Conservation (phyloP, 1,140 invertebrate species). For the Hyles euphorbiae region DNA sequence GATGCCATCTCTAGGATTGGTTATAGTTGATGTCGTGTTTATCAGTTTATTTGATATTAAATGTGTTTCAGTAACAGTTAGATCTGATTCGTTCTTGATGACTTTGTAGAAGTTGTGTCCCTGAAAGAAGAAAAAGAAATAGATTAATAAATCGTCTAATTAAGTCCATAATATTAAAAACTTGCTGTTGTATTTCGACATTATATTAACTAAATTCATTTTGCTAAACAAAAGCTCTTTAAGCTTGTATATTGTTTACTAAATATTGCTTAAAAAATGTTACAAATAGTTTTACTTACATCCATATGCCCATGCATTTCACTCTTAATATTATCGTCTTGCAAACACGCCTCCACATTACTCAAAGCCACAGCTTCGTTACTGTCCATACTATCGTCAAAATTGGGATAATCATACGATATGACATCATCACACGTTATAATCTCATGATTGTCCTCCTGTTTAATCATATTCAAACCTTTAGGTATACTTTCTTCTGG, state of each 20-base stretch:
- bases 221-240: too few species aligned
- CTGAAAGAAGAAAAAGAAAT: slow-evolving; percentile 22
- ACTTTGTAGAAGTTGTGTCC: slow-evolving; percentile 27
- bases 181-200: background rate
- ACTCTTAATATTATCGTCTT: slow-evolving; percentile 48
- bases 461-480: background rate
- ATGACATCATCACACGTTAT: slow-evolving; percentile 21
- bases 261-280: too few species aligned
- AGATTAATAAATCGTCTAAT: background rate
- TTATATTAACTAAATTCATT: too few species aligned
- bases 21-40: slow-evolving; percentile 55
- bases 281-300: too few species aligned
- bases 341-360: slow-evolving; percentile 58
- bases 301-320: slow-evolving; percentile 18
- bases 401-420: slow-evolving; percentile 47
- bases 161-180: background rate
- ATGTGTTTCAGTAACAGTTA: slow-evolving; percentile 58
- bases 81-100: slow-evolving; percentile 51
- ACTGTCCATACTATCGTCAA: slow-evolving; percentile 60
- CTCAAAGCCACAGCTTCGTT: slow-evolving; percentile 48
- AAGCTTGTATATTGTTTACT: too few species aligned
- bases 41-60: slow-evolving; percentile 63
- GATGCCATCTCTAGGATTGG: slow-evolving; percentile 41
- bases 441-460: background rate
- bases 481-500: background rate